A percentile compares a stretch with the other conserved stretches of the same genome.
phyloP scores from a whole-genome alignment of 2,888 invertebrate species.

The Dynastes tityus region DNA sequence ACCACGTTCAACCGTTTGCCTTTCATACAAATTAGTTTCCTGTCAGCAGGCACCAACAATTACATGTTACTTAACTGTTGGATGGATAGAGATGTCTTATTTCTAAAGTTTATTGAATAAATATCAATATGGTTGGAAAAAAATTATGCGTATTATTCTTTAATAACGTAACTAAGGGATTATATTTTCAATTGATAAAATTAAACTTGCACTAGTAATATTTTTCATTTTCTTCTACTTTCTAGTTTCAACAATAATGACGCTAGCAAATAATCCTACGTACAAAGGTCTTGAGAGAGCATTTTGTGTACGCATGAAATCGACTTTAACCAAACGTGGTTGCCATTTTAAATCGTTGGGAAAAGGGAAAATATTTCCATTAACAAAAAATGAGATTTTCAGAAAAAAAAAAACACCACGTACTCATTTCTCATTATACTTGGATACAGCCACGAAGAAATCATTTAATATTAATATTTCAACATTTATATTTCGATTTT shows the following conservation, averaged over 20 bases:
- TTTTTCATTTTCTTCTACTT: slow-evolving; percentile 55
- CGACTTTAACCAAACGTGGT: slow-evolving; percentile 96
- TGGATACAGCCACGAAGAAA: too few species aligned
- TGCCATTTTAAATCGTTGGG: slow-evolving; percentile 98
- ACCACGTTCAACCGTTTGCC: slow-evolving; percentile 66
- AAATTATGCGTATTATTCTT: background rate
- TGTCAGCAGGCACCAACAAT: slow-evolving; percentile 64
- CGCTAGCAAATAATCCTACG: slow-evolving; percentile 75
- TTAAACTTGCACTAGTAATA: too few species aligned
- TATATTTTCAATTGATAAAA: too few species aligned
- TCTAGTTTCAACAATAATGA: slow-evolving; percentile 88
- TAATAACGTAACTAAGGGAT: background rate
- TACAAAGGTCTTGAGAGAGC: slow-evolving; percentile 93
- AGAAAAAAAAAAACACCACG: too few species aligned
- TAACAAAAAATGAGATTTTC: too few species aligned
- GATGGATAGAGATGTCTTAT: slow-evolving; percentile 38
- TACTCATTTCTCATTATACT: too few species aligned
- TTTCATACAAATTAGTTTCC: slow-evolving; percentile 69
- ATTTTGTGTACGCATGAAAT: slow-evolving; percentile 97
- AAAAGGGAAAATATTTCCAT: slow-evolving; percentile 86
- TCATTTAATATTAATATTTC: slow-evolving; percentile 65
- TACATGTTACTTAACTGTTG: slow-evolving; percentile 55
- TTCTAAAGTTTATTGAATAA: slow-evolving; percentile 12
- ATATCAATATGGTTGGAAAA: background rate
- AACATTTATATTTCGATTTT: background rate